phyloP scores from a whole-genome alignment of 2,113 vertebrate genomes.

The Mirza zaza region DNA sequence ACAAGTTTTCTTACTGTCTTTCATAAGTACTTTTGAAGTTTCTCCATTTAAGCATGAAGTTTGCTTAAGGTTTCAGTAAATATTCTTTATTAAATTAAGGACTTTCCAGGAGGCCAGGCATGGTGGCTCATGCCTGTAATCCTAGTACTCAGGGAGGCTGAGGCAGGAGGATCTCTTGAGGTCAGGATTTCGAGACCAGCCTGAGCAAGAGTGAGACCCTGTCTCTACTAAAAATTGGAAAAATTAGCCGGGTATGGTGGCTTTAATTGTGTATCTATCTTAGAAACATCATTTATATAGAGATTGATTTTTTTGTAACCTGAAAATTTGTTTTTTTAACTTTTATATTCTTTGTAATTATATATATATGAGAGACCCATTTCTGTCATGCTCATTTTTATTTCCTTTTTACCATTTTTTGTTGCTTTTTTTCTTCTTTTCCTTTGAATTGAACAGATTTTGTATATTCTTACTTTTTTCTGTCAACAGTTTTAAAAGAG shows the following conservation, averaged over 20 bases:
- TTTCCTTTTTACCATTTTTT: background rate
- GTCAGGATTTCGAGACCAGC: too few species aligned
- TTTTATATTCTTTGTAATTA: background rate
- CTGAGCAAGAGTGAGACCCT: too few species aligned
- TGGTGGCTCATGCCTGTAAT: too few species aligned
- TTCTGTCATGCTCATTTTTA: background rate
- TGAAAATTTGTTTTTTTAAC: background rate
- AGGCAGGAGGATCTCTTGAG: too few species aligned
- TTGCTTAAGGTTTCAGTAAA: background rate
- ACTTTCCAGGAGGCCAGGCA: background rate
- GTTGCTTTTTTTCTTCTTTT: background rate
- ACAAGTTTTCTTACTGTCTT: background rate
- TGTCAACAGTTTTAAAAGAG: background rate
- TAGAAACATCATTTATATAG: background rate
- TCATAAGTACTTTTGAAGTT: background rate
- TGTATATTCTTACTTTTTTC: background rate
- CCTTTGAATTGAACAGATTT: background rate
- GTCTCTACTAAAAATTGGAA: too few species aligned
- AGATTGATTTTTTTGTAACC: background rate
- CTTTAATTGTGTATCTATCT: background rate
- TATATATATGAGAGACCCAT: background rate
- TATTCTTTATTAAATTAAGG: constrained; percentile 1
- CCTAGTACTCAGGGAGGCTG: too few species aligned
- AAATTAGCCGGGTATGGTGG: too few species aligned
- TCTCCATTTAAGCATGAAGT: background rate